These are phyloP conservation scores for Rhinogobio ventralis DNA, from an alignment of 2,797 vertebrate genomes.

Conservation along the genomic window DNA sequence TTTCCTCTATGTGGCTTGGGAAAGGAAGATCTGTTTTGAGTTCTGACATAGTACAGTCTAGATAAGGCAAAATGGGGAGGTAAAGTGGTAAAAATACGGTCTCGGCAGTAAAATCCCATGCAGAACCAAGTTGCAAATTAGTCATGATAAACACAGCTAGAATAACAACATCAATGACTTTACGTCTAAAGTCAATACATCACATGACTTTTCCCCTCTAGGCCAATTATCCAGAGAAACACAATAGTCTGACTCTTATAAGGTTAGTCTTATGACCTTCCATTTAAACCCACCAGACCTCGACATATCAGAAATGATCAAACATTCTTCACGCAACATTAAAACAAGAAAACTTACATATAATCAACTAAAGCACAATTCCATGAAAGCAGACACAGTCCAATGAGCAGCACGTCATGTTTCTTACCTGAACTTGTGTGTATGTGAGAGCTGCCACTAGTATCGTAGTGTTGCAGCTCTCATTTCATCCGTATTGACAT, in stretches of 20 bases:
- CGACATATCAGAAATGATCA: not conserved
- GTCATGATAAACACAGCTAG: not conserved
- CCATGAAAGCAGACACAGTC: constrained; percentile 2
- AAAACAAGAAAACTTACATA: not conserved
- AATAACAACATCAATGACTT: not conserved
- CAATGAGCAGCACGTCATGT: not conserved
- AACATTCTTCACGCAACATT: constrained; percentile 10
- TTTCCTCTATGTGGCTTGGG: not conserved
- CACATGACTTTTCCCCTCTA: constrained; percentile 23
- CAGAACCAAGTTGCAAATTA: not conserved
- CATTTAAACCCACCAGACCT: constrained; percentile 30
- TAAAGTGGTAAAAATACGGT: not conserved
- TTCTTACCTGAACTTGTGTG: not conserved
- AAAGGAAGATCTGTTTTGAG: not conserved
- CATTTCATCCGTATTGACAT: constrained; percentile 4
- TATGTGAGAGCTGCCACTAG: not conserved
- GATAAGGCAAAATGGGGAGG: not conserved
- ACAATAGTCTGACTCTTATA: not conserved
- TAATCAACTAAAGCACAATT: not conserved
- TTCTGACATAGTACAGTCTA: not conserved
- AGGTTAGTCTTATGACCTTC: constrained; percentile 35
- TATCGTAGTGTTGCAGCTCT: not conserved
- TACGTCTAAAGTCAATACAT: constrained; percentile 6
- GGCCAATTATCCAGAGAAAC: constrained; percentile 13
- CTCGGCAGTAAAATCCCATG: not conserved